These are phyloP conservation scores for Dicyrtomina minuta DNA, from an alignment of 2,888 invertebrate genomes.

Conservation along the genomic window DNA sequence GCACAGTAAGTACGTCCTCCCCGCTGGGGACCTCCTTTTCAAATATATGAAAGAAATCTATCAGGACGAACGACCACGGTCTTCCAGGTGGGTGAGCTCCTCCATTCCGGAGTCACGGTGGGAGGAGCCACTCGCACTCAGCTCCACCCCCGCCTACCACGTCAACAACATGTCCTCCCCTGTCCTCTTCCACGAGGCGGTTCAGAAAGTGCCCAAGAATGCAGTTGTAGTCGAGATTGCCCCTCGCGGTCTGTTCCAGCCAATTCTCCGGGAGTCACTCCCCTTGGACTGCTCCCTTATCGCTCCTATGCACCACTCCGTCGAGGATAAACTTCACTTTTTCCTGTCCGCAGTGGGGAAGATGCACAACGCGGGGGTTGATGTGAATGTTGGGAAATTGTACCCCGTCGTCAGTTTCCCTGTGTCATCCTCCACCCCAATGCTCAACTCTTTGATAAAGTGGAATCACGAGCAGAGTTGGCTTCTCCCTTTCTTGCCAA, in stretches of 20 bases:
- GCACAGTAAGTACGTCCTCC: constrained; percentile 60
- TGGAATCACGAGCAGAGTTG: constrained; percentile 74
- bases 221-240: constrained; percentile 63
- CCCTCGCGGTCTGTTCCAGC: constrained; percentile 63
- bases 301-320: constrained; percentile 31
- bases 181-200: constrained; percentile 67
- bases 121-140: constrained; percentile 66
- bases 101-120: constrained; percentile 74
- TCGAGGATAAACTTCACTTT: constrained; percentile 26
- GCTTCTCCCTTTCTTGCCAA: constrained; percentile 54
- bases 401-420: constrained; percentile 77
- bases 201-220: constrained; percentile 61
- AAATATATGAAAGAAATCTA: constrained; percentile 25
- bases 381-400: constrained; percentile 71
- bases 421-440: constrained; percentile 81
- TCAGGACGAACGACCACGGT: constrained; percentile 58
- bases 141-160: constrained; percentile 83
- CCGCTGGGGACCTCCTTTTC: not conserved
- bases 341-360: constrained; percentile 54
- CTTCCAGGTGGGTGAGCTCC: constrained; percentile 79
- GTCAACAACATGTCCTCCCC: constrained; percentile 77
- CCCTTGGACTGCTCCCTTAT: constrained; percentile 42
- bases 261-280: constrained; percentile 61
- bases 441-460: constrained; percentile 77
- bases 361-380: constrained; percentile 74